These are phyloP conservation scores for Oxystoma pomonae DNA, from an alignment of 2,888 invertebrate species.

Conservation along the genomic window DNA sequence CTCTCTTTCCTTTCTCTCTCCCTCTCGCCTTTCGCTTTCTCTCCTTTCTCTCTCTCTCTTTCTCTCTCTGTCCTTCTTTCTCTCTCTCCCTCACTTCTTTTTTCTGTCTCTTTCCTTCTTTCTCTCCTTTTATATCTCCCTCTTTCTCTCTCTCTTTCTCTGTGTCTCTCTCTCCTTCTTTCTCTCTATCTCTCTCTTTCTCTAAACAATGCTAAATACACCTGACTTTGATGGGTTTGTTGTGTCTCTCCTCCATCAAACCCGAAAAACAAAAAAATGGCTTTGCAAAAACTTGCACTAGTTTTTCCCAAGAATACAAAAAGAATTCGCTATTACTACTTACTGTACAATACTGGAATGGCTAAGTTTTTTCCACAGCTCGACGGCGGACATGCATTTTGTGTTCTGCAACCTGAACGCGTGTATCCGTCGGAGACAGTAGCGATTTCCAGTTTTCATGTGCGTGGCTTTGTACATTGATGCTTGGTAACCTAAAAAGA, in stretches of 20 bases:
- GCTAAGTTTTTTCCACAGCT: constrained; percentile 91
- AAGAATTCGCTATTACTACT: too few species aligned
- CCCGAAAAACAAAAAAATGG: too few species aligned
- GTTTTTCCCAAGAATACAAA: too few species aligned
- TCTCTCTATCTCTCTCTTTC: constrained; percentile 44
- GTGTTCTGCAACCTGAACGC: constrained; percentile 77
- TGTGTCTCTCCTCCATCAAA: too few species aligned
- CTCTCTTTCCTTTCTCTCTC: not conserved
- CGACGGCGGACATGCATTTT: constrained; percentile 80
- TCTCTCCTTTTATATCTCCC: not conserved
- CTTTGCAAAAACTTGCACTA: too few species aligned
- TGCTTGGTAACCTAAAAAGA: constrained; percentile 61
- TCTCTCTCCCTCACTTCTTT: not conserved
- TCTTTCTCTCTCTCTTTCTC: not conserved
- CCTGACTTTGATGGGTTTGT: too few species aligned
- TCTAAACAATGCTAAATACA: too few species aligned
- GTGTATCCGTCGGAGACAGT: constrained; percentile 85
- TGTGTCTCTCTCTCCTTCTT: not conserved
- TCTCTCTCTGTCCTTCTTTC: not conserved
- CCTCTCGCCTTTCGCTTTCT: not conserved
- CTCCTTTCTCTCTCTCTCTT: not conserved
- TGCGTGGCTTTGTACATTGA: constrained; percentile 89
- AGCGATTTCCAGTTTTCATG: constrained; percentile 79
- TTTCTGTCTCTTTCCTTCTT: not conserved
- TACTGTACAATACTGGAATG: constrained; percentile 90